These are phyloP conservation scores for Montipora sp. DNA, from an alignment of 64 coral and sea anemone species.

Conservation along the genomic window DNA sequence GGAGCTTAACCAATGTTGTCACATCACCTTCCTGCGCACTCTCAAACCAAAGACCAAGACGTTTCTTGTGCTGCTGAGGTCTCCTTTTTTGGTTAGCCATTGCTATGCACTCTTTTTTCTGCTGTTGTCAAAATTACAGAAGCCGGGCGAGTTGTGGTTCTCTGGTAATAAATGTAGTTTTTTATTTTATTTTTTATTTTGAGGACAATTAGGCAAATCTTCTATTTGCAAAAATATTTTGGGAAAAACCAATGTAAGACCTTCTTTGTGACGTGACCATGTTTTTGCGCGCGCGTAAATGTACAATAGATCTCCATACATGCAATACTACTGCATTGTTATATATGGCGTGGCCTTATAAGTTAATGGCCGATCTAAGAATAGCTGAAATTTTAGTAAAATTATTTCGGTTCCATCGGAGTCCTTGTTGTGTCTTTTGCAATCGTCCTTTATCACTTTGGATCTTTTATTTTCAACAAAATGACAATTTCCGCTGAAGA, in stretches of 20 bases:
- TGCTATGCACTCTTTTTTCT: neutral
- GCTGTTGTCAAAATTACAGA: neutral
- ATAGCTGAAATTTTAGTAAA: no score
- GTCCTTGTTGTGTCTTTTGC: slow-evolving; percentile 66
- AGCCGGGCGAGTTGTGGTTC: neutral
- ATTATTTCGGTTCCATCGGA: slow-evolving; percentile 16
- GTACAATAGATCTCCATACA: no score
- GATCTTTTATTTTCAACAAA: slow-evolving; percentile 29
- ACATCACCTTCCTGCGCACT: slow-evolving; percentile 66
- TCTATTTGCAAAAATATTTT: neutral
- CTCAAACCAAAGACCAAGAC: slow-evolving; percentile 71
- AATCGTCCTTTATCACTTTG: slow-evolving; percentile 38
- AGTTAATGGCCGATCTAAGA: no score
- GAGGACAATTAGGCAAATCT: no score
- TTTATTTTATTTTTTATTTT: no score
- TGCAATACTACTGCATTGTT: no score
- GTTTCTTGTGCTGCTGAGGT: neutral
- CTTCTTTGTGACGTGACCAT: neutral
- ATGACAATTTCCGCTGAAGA: slow-evolving; percentile 17
- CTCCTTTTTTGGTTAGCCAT: neutral
- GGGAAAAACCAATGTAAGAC: no score
- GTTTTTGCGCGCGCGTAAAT: neutral
- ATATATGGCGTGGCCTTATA: no score
- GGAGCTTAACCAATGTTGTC: slow-evolving; percentile 21
- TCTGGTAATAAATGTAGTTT: no score